Base-by-base conservation (phyloP, 2,888 invertebrate genomes). In the Eupithecia dodoneata region DNA sequence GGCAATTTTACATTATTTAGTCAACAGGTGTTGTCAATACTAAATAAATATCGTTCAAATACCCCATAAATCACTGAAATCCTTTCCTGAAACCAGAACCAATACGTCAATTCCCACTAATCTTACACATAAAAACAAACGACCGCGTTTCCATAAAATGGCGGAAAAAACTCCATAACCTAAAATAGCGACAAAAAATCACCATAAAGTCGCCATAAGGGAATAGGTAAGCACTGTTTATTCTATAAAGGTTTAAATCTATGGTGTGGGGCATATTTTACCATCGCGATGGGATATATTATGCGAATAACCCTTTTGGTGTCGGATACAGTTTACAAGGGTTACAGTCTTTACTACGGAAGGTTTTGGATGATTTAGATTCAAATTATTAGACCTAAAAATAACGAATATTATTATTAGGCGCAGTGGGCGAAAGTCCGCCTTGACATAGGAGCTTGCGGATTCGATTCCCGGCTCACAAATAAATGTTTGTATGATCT, bases 81-180 rank as follows among this genome's bases (percentile, higher is more conserved):
- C 71, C 75, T 77, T 77, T 76, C 75, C 76, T 71, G 72, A 80
- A 79, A 81, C 80, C 66, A 78, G 79, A 80, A 77, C 75, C 78
- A 73, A 79, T 78, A 67, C 78, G 72, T 76, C 65, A 76, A 73
- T 82, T 79, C 71, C 70, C 52, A 73, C 84, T 86, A 85, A 89
- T 89, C 89, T 88, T 79, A 78, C 80, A 84, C 88, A 91, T 92
- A 91, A 93, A 92, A 92, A 87, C 86, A 87, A 86, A 92, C 87
- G 89, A 87, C 84, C 78, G 76, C 63, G 79, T 79, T 83, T 80
- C 81, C 80, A 79, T 82, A 79, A 78, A 83, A 80, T 79, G 73
- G 74, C 78, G 82, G 85, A 84, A 87, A 87, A 86, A 89, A 87
- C 87, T 81, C 84, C 85, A 86, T 87, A 88, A 85, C 44, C 18